Conservation (phyloP, 2,888 invertebrate species). For the Acanthosepion lycidas region DNA sequence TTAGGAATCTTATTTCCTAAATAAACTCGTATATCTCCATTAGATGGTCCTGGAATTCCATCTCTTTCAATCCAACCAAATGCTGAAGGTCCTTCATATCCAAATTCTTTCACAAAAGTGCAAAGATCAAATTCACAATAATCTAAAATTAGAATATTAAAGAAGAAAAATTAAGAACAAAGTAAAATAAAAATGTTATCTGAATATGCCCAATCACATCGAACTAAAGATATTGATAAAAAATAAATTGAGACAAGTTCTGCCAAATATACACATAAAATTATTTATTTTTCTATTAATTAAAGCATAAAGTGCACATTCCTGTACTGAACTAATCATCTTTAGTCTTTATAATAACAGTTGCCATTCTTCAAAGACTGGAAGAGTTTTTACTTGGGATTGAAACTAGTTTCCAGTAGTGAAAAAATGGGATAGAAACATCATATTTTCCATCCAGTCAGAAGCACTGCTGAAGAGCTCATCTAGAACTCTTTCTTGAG, state of each 20-base stretch:
- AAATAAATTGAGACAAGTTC: background rate
- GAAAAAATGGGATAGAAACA: no score
- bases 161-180: background rate
- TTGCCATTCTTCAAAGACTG: no score
- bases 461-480: no score
- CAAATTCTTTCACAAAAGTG: background rate
- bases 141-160: background rate
- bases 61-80: conserved; percentile 20
- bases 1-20: background rate
- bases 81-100: background rate
- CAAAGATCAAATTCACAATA: background rate
- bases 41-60: background rate
- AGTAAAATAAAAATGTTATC: background rate
- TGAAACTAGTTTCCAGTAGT: no score
- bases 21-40: background rate
- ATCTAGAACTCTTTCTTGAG: no score
- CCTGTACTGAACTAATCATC: no score
- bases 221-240: background rate
- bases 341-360: no score
- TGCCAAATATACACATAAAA: background rate
- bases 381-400: no score
- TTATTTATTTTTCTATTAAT: no score
- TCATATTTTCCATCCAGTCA: no score
- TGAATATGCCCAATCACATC: background rate
- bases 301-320: background rate